Conservation (phyloP, 2,888 invertebrate genomes). For the Rutpela maculata region DNA sequence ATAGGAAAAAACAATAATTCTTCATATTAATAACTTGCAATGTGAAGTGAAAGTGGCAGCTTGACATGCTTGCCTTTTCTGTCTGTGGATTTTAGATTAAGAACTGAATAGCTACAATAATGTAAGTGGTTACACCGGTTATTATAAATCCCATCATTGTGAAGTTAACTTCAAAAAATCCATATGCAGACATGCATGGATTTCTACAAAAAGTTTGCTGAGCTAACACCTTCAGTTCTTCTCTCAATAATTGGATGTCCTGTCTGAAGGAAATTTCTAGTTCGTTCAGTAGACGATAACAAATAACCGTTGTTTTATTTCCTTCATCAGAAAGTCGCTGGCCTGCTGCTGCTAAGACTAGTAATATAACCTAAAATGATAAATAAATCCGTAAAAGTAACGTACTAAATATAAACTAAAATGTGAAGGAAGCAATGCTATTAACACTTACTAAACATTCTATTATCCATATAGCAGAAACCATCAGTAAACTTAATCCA, state of each 20-base stretch:
- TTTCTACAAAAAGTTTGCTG: constrained; percentile 34
- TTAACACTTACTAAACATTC: constrained; percentile 15
- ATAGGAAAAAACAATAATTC: no score
- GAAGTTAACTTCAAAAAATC: constrained; percentile 43
- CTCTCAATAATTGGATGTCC: constrained; percentile 10
- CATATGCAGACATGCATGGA: constrained; percentile 36
- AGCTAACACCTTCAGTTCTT: constrained; percentile 39
- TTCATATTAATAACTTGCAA: no score
- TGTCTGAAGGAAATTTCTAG: constrained; percentile 2
- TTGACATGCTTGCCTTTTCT: no score
- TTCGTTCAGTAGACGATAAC: constrained; percentile 40
- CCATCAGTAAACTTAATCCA: constrained; percentile 22
- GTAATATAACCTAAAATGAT: constrained; percentile 40
- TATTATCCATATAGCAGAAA: constrained; percentile 32
- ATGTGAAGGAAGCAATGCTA: no score
- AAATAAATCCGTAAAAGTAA: background rate
- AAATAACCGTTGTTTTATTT: constrained; percentile 31
- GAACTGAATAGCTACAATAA: constrained; percentile 46
- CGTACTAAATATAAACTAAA: no score
- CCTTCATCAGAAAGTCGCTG: constrained; percentile 36
- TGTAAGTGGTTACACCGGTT: constrained; percentile 41
- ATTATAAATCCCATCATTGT: constrained; percentile 46
- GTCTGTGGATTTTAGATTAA: background rate
- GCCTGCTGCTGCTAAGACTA: constrained; percentile 38
- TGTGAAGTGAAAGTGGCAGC: no score